Conservation (phyloP, 2,888 invertebrate genomes). For the Pristionchus arcanus region DNA sequence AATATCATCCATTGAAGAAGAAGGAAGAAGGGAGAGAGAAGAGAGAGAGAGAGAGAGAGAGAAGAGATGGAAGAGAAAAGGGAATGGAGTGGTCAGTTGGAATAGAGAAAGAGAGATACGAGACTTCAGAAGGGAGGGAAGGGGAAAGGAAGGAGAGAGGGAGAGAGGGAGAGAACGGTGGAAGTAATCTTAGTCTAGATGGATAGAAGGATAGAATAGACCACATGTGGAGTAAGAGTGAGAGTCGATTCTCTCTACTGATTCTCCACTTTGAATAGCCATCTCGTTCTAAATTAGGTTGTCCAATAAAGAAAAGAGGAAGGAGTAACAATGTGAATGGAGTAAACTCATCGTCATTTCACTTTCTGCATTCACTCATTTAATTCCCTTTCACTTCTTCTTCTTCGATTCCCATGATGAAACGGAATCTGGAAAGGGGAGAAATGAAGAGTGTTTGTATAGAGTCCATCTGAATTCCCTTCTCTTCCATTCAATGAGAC, state of each 20-base stretch:
- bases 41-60: constrained; percentile 30
- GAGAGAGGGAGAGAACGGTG: not conserved
- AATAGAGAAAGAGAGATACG: not conserved
- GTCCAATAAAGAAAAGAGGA: constrained; percentile 25
- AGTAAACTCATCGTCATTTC: not conserved
- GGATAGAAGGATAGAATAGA: constrained; percentile 15
- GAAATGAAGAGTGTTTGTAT: constrained; percentile 33
- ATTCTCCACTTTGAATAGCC: constrained; percentile 11
- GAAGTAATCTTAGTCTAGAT: constrained; percentile 41
- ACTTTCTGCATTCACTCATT: not conserved
- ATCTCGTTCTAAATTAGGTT: not conserved
- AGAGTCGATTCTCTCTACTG: not conserved
- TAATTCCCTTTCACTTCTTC: not conserved
- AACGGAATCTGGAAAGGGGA: constrained; percentile 44
- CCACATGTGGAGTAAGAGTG: not conserved
- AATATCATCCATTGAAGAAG: constrained; percentile 27
- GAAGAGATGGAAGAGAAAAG: not conserved
- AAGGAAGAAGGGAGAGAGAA: not conserved
- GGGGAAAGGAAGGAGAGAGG: not conserved
- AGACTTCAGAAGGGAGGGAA: constrained; percentile 2
- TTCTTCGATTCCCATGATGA: constrained; percentile 22
- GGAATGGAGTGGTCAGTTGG: constrained; percentile 9
- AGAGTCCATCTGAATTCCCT: constrained; percentile 15
- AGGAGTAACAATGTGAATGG: not conserved
- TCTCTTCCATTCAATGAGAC: constrained; percentile 15